A percentile compares a stretch with the other conserved stretches of the same genome.
Conservation (phyloP, 2,113 vertebrate genomes). For the Xiphophorus maculatus region DNA sequence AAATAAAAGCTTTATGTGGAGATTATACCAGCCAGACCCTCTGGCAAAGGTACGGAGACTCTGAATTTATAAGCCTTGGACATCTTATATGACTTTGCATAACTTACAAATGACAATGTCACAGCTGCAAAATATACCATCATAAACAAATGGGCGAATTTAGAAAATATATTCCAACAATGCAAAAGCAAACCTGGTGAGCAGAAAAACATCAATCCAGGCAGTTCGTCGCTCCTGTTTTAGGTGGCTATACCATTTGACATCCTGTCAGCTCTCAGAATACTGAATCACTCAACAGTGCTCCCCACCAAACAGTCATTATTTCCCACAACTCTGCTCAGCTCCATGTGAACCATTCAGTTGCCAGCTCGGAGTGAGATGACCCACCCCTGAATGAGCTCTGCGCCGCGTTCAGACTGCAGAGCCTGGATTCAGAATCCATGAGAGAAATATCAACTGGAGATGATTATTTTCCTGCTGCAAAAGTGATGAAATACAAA, state of each 20-base stretch:
- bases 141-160: constrained; percentile 33
- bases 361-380: constrained; percentile 53
- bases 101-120: constrained; percentile 19
- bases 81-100: constrained; percentile 3
- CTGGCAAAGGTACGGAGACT: neutral
- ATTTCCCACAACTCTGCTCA: constrained; percentile 59
- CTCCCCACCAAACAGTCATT: constrained; percentile 66
- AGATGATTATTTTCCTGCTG: constrained; percentile 21
- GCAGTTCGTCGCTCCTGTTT: constrained; percentile 27
- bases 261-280: constrained; percentile 56
- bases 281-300: constrained; percentile 49
- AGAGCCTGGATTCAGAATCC: constrained; percentile 36
- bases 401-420: constrained; percentile 43
- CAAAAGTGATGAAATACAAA: constrained; percentile 16
- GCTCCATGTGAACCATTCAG: constrained; percentile 47
- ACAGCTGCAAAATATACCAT: constrained; percentile 13
- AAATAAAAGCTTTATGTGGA: neutral
- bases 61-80: constrained; percentile 4
- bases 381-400: constrained; percentile 36
- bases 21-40: neutral
- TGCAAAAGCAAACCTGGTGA: constrained; percentile 48
- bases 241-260: constrained; percentile 48
- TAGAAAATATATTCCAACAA: constrained; percentile 48
- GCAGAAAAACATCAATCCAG: constrained; percentile 62
- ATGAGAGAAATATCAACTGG: constrained; percentile 40